Conservation (phyloP, 2,888 invertebrate genomes). For the Yponomeuta sedellus region DNA sequence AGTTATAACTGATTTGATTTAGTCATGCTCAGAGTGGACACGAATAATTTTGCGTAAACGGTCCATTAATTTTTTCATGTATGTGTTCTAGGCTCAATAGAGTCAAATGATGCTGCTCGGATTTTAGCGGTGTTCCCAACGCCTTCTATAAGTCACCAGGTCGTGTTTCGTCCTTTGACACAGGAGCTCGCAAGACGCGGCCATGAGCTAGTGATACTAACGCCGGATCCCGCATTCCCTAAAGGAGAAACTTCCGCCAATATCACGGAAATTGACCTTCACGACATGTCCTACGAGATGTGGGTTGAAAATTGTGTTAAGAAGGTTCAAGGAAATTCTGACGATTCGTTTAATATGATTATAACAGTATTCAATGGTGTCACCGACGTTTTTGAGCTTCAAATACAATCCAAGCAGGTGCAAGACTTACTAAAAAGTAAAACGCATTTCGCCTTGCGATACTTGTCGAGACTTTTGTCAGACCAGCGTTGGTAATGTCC, state of each 20-base stretch:
- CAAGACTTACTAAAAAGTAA: slow-evolving; percentile 26
- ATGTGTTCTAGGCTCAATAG: background rate
- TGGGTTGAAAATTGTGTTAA: background rate
- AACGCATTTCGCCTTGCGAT: slow-evolving; percentile 38
- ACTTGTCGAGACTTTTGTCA: slow-evolving; percentile 33
- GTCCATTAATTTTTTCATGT: background rate
- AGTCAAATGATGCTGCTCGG: slow-evolving; percentile 19
- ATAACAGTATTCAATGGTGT: background rate
- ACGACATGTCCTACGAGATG: slow-evolving; percentile 13
- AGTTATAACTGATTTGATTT: no score
- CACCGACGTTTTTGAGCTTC: slow-evolving; percentile 27
- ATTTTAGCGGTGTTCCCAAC: slow-evolving; percentile 31
- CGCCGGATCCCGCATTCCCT: slow-evolving; percentile 40
- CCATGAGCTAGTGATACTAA: slow-evolving; percentile 35
- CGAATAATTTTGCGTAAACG: background rate
- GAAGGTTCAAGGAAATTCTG: background rate
- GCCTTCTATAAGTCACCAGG: slow-evolving; percentile 37
- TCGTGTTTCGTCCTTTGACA: slow-evolving; percentile 29
- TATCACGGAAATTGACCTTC: slow-evolving; percentile 24
- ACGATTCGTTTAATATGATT: background rate
- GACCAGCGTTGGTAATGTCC: slow-evolving; percentile 31
- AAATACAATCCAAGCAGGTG: slow-evolving; percentile 31
- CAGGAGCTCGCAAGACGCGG: slow-evolving; percentile 33
- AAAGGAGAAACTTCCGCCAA: slow-evolving; percentile 25
- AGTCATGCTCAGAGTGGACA: no score